Evolutionary conservation across 2,888 invertebrate genomes (phyloP), one percentile per base, ranked within the genome.

Genomic region (Nomada ruficornis): DNA sequence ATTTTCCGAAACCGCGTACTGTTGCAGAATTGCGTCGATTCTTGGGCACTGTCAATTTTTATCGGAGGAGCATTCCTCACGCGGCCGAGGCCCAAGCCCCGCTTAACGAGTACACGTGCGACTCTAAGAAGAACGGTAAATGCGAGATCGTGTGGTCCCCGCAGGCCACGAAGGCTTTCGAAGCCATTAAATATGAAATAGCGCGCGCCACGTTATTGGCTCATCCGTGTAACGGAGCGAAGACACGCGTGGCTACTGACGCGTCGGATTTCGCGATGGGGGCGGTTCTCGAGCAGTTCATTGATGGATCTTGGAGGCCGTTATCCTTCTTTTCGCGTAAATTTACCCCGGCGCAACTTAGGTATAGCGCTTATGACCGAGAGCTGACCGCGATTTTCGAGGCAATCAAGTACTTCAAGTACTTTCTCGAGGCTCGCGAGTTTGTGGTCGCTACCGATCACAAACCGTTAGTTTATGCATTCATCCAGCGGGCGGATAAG

Each of bases 101-200:
- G 0, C 20, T 79, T 9, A 54, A 73, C 15, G 59, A 20, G 9
- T 64, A 50, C n/a, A 42, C 73, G 0, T 18, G 29, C 0, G 69
- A 74, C 1, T 47, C 63, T 0, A 63, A 55, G 15, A 79, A 79
- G 23, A 64, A 68, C 15, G 73, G 74, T n/a, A 79, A 73, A 36
- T 13, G 59, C 13, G 59, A 59, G 59, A 59, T 59, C 7, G 13
- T 26, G 11, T 59, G 29, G 59, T 11, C 59, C 3, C 11, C 44
- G 2, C 44, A 2, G 26, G 26, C 26, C 2, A 26, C 26, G 2
- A 2, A 26, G 2, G 26, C 26, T 26, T 26, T 26, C 2, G 26
- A 26, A 26, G 26, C 26, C 26, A 26, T 2, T 26, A 26, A 26
- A 2, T 0, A 2, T 2, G 26, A 26, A 26, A 26, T 26, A 26